phyloP scores from a whole-genome alignment of 2,113 vertebrate genomes.

The Myxocyprinus asiaticus region DNA sequence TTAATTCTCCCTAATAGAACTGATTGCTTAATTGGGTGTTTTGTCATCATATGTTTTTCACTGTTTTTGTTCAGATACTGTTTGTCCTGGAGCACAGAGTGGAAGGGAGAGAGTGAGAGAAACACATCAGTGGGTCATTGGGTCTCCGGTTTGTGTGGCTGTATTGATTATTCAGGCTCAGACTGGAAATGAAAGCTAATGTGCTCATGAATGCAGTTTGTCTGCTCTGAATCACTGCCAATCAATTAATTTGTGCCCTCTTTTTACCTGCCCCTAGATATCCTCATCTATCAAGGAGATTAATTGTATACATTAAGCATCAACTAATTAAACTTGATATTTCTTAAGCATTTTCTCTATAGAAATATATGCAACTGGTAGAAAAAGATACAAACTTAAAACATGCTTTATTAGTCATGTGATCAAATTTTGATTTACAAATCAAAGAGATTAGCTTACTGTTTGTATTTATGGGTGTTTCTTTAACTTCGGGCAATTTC shows the following conservation, averaged over 20 bases:
- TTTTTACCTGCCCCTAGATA: conserved; percentile 4
- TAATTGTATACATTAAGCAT: neutral
- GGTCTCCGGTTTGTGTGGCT: conserved; percentile 43
- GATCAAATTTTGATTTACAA: too few species aligned
- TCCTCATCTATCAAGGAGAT: neutral
- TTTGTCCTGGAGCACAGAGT: neutral
- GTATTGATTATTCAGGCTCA: conserved; percentile 26
- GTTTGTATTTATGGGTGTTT: too few species aligned
- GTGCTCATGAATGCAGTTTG: conserved; percentile 20
- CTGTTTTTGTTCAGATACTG: neutral
- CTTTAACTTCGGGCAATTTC: too few species aligned
- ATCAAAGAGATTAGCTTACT: too few species aligned
- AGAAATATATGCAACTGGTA: neutral
- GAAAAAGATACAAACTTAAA: neutral
- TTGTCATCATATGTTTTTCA: too few species aligned
- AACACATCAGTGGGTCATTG: conserved; percentile 8
- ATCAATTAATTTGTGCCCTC: neutral
- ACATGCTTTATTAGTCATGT: neutral
- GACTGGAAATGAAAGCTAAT: conserved; percentile 22
- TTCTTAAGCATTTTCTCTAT: neutral
- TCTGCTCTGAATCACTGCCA: neutral
- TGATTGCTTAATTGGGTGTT: too few species aligned
- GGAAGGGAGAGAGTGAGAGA: neutral
- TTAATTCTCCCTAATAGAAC: too few species aligned
- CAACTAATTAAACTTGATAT: neutral